phyloP scores from a whole-genome alignment of 2,113 vertebrate genomes.

The Natator depressus region DNA sequence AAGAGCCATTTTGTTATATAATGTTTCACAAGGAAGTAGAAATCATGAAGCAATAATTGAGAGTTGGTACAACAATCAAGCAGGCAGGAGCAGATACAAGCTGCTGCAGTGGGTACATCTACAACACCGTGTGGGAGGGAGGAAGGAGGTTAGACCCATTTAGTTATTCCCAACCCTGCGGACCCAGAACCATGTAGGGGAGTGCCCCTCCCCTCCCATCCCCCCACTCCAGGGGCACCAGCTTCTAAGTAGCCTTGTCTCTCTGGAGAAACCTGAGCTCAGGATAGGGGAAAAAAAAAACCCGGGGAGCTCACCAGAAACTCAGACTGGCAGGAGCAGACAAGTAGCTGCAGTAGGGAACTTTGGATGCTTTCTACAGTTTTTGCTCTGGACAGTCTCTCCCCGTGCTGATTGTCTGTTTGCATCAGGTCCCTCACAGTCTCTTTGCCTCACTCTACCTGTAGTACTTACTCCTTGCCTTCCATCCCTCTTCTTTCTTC shows the following conservation, averaged over 20 bases:
- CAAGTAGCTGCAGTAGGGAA: constrained; percentile 15
- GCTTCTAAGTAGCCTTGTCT: neutral
- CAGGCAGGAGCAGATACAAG: neutral
- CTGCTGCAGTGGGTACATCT: neutral
- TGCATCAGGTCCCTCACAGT: neutral
- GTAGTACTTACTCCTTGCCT: neutral
- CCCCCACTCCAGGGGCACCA: neutral
- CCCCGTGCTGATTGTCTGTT: neutral
- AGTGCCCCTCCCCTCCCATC: neutral
- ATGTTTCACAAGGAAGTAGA: neutral
- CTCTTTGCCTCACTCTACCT: neutral
- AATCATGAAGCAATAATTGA: constrained; percentile 20
- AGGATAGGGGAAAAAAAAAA: neutral
- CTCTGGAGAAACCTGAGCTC: neutral
- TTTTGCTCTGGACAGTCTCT: neutral
- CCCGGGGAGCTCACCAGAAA: constrained; percentile 14
- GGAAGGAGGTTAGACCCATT: neutral
- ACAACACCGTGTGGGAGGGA: neutral
- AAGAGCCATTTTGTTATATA: neutral
- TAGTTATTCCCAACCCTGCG: neutral
- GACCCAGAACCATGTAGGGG: neutral
- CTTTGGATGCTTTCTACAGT: neutral
- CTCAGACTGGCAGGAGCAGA: neutral
- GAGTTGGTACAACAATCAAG: neutral
- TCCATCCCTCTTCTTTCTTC: neutral